phyloP scores from a whole-genome alignment of 2,888 invertebrate genomes.

The Palloptera scutellata region DNA sequence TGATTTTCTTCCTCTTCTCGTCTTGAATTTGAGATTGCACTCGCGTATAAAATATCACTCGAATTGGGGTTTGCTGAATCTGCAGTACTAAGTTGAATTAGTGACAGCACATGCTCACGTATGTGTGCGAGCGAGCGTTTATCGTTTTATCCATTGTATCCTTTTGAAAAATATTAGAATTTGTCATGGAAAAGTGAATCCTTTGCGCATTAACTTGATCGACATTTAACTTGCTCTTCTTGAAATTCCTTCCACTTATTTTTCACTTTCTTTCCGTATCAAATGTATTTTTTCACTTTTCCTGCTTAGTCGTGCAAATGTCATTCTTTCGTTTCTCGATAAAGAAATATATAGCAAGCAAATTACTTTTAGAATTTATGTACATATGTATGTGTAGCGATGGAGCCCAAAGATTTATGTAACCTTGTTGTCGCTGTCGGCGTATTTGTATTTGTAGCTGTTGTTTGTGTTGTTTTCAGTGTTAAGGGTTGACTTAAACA shows the following conservation, averaged over 20 bases:
- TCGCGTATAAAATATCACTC: background rate
- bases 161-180: slow-evolving; percentile 20
- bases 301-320: background rate
- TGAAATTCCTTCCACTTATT: background rate
- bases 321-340: background rate
- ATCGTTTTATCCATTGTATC: background rate
- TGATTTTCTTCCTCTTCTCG: background rate
- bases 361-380: slow-evolving; percentile 24
- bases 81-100: background rate
- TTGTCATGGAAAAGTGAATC: slow-evolving; percentile 35
- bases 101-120: background rate
- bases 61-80: background rate
- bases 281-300: background rate
- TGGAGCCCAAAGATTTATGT: slow-evolving; percentile 1
- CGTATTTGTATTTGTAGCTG: background rate
- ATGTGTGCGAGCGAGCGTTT: background rate
- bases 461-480: background rate
- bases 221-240: slow-evolving; percentile 20
- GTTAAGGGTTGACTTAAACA: too few species aligned
- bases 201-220: slow-evolving; percentile 29
- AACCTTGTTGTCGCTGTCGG: background rate
- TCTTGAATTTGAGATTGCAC: background rate
- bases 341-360: background rate
- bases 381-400: too few species aligned
- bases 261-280: background rate